Evolutionary conservation across 2,888 invertebrate genomes (phyloP).

Genomic region (Minunthozetes semirufus): DNA sequence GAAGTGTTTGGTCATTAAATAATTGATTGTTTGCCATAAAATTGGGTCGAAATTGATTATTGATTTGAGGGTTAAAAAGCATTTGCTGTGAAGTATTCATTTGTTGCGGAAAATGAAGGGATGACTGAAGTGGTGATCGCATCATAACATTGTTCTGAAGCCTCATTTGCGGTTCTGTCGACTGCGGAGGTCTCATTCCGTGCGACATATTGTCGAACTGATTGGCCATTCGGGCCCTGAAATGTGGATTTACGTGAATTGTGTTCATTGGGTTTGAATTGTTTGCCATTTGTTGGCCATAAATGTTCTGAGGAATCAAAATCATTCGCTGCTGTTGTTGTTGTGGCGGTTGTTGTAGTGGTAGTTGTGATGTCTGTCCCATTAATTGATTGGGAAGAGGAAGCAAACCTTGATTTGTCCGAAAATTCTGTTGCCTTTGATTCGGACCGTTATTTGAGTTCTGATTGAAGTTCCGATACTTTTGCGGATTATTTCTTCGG

Average conservation of each 20-base stretch:
- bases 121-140: neutral
- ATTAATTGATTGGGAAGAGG: neutral
- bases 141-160: neutral
- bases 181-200: neutral
- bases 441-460: neutral
- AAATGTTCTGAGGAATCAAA: constrained; percentile 3
- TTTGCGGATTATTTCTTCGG: constrained; percentile 8
- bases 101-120: neutral
- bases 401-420: neutral
- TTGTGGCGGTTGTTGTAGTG: neutral
- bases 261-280: constrained; percentile 11
- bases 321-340: constrained; percentile 4
- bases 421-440: neutral
- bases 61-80: neutral
- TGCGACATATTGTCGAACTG: neutral
- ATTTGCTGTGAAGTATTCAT: constrained; percentile 15
- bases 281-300: constrained; percentile 17
- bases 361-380: neutral
- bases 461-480: neutral
- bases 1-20: constrained; percentile 18
- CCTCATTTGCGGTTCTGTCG: neutral
- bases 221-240: constrained; percentile 4
- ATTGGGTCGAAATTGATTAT: neutral
- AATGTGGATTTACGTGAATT: constrained; percentile 26
- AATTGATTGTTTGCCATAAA: neutral